Base-by-base conservation (phyloP, 2,888 invertebrate genomes). In the Ptychoptera albimana region DNA sequence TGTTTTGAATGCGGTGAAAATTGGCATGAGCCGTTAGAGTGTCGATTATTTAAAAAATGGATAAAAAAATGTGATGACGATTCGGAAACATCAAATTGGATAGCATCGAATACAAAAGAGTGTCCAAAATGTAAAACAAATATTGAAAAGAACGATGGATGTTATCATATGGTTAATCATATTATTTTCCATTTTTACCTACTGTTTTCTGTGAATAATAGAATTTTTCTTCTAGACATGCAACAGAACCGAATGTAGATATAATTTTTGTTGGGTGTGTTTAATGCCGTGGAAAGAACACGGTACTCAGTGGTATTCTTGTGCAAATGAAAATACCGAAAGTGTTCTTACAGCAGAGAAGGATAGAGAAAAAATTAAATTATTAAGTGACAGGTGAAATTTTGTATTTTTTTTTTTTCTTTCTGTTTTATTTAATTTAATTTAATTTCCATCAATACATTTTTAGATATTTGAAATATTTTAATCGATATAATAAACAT, bases 241-340 rank as follows among this genome's bases (percentile, higher is more conserved):
- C 71, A 96, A 94, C n/a, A n/a, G n/a, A 71, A 97, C 96, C 71
- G 88, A 89, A 69, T 98, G 97, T 67, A 91, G 89, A 67, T 82
- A 88, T 39, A 96, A 98, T 66, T 98, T 98, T 69, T 98, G 97
- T 70, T 98, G 97, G 97, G 93, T 97, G 29, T 98, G 97, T 63
- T 77, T 98, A 48, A 96, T 94, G 16, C 88, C 93, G 35, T 98
- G 97, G 97, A 92, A 94, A 63, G 94, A 96, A 1, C 97, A 97
- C 58, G 94, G 96, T 43, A 89, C 92, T n/a, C n/a, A n/a, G n/a
- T n/a, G n/a, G n/a, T n/a, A 51, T 91, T 91, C 50, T 96, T 93
- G 93, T 97, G 96, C 67, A 92, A 89, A 62, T 97, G 96, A 64
- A 97, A 97, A 68, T 66, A 87, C 89, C 45, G 96, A 96, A 0